A percentile compares a stretch with the other conserved stretches of the same genome.
Evolutionary conservation across 2,888 invertebrate species (phyloP).

Genomic region (Gryllus longicercus): DNA sequence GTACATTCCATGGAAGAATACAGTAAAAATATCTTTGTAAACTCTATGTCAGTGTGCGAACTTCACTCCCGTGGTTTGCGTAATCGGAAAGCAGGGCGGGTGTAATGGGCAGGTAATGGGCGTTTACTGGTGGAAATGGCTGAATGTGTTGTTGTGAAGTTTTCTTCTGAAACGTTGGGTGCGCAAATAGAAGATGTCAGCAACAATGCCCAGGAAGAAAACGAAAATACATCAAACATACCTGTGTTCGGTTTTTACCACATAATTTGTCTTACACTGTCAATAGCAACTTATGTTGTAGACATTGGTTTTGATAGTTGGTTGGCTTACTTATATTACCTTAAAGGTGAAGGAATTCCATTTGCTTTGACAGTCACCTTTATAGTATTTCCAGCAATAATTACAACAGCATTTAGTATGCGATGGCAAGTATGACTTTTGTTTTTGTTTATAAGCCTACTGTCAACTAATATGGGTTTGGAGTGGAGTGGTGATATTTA

Average conservation of each 20-base stretch:
- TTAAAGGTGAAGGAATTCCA: constrained; percentile 47
- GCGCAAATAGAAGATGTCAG: constrained; percentile 45
- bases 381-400: constrained; percentile 51
- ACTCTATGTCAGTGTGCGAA: too few species aligned
- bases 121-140: constrained; percentile 43
- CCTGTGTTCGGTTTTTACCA: constrained; percentile 40
- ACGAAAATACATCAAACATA: constrained; percentile 23
- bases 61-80: too few species aligned
- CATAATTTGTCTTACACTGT: constrained; percentile 48
- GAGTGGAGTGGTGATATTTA: not conserved
- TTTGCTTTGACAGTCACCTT: constrained; percentile 54
- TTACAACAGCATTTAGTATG: constrained; percentile 53
- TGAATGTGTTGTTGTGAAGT: constrained; percentile 49
- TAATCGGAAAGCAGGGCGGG: not conserved
- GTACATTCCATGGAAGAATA: too few species aligned
- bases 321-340: constrained; percentile 49
- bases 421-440: constrained; percentile 49
- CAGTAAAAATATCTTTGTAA: too few species aligned
- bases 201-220: constrained; percentile 29
- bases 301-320: constrained; percentile 48
- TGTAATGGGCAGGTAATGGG: not conserved
- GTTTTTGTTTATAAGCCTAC: not conserved
- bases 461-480: not conserved
- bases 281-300: constrained; percentile 49
- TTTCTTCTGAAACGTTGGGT: constrained; percentile 47